Base-by-base conservation (phyloP, 2,113 vertebrate genomes). In the Tychaedon coryphoeus region DNA sequence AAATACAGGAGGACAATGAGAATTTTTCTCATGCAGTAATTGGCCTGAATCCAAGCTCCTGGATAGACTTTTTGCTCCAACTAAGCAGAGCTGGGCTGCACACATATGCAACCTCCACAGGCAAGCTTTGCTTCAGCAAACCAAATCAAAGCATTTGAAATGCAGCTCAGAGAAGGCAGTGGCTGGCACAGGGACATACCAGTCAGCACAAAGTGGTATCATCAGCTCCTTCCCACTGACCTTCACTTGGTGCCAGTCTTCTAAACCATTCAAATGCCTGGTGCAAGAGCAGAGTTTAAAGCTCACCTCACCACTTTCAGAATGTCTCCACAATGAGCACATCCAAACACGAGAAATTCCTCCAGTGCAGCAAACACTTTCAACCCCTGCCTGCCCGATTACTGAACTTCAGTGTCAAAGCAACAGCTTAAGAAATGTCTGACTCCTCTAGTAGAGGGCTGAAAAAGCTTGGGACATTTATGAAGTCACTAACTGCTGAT, bases 31-130 rank as follows among this genome's bases (percentile, higher is more conserved):
- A 48, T 67, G 34, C 23, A 67, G 56, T n/a, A 70, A 64, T 2
- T 66, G 85, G 75, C 43, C 56, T 33, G n/a, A 88, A 90, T 88
- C 67, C 82, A 95, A 25, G 23, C 60, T 87, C 50, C 42, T 34
- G n/a, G 25, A 77, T 1, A 93, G 47, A 76, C 28, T 33, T 76
- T 73, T 82, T 73, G n/a, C 31, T 93, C 73, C 34, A 69, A 4
- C 64, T 40, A 76, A 51, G 17, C 13, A 47, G 66, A 79, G 25
- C 17, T 31, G n/a, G 12, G n/a, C 28, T 88, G 40, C 22, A 82
- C 28, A 31, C 25, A 48, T 33, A 76, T 16, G 40, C 65, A 92
- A 26, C 43, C 31, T 71, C 76, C 48, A 73, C 82, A 93, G 51
- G 29, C 85, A 85, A 79, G 15, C 22, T 78, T 62, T 75, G 57